These are phyloP conservation scores for Brachycybe producta DNA, from an alignment of 2,888 invertebrate species.

Conservation along the genomic window DNA sequence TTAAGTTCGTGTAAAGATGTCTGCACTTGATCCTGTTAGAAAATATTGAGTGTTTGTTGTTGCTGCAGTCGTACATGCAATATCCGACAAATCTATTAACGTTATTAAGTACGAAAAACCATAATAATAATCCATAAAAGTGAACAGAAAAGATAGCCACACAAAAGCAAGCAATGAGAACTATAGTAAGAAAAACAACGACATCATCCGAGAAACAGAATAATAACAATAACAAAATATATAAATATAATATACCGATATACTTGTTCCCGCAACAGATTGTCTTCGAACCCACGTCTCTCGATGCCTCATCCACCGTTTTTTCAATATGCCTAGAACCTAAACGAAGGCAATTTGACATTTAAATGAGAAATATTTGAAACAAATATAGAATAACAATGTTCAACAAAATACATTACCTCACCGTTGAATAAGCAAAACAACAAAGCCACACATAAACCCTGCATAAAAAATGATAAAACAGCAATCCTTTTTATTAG, in stretches of 20 bases:
- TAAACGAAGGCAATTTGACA: background rate
- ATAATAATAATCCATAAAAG: too few species aligned
- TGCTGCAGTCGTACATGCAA: background rate
- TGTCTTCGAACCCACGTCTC: slow-evolving; percentile 9
- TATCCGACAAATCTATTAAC: background rate
- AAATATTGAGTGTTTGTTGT: too few species aligned
- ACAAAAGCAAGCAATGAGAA: too few species aligned
- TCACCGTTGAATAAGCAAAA: slow-evolving; percentile 93
- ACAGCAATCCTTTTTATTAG: too few species aligned
- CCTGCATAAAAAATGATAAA: slow-evolving; percentile 45
- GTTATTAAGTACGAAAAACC: background rate
- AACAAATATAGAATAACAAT: background rate
- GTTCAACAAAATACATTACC: slow-evolving; percentile 42
- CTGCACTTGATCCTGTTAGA: too few species aligned
- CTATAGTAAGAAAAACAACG: too few species aligned
- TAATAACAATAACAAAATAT: background rate
- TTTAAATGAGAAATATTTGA: background rate
- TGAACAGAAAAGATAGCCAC: too few species aligned
- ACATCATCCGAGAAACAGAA: background rate
- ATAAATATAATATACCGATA: slow-evolving; percentile 4
- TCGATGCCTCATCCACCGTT: slow-evolving; percentile 10
- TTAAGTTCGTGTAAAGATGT: too few species aligned
- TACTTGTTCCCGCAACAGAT: slow-evolving; percentile 10
- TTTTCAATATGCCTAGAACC: slow-evolving; percentile 7
- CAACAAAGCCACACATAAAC: slow-evolving; percentile 77